Percentiles rank a stretch among this genome's conserved stretches.
These are phyloP conservation scores for Lagorchestes hirsutus DNA, from an alignment of 2,797 vertebrate species.

Conservation along the genomic window DNA sequence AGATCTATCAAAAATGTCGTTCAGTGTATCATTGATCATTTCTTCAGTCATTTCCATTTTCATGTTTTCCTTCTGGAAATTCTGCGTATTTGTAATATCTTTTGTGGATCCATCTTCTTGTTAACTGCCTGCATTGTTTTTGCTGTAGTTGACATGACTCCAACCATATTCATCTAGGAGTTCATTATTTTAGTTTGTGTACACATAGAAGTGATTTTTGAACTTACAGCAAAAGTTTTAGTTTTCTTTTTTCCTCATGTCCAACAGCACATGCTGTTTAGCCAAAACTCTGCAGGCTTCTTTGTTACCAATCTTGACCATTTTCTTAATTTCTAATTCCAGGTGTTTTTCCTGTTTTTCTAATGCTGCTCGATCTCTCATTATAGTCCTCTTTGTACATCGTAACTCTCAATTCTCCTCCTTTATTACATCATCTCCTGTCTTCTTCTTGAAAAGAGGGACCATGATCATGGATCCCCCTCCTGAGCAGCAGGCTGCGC, in stretches of 20 bases:
- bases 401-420: too few relatives aligned
- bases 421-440: too few relatives aligned
- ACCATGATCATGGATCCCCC: too few relatives aligned
- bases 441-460: too few relatives aligned
- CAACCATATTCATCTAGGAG: conserved; percentile 99
- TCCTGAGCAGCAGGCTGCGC: too few relatives aligned
- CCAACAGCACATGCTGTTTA: conserved; percentile 97
- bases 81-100: conserved; percentile 97
- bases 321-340: conserved; percentile 99
- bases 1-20: conserved; percentile 97
- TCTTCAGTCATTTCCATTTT: conserved; percentile 99
- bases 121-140: conserved; percentile 99
- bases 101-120: conserved; percentile 99
- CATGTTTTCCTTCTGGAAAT: conserved; percentile 99
- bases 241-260: conserved; percentile 96
- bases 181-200: conserved; percentile 98
- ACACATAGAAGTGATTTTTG: conserved; percentile 98
- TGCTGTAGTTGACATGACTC: conserved; percentile 96
- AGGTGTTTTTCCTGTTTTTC: too few relatives aligned
- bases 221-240: conserved; percentile 97
- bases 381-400: too few relatives aligned
- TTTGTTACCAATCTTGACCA: conserved; percentile 97
- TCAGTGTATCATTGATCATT: conserved; percentile 97
- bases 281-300: conserved; percentile 97
- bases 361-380: too few relatives aligned